Evolutionary conservation across 2,113 vertebrate species (phyloP).

Genomic region (Nansenia antarctica): DNA sequence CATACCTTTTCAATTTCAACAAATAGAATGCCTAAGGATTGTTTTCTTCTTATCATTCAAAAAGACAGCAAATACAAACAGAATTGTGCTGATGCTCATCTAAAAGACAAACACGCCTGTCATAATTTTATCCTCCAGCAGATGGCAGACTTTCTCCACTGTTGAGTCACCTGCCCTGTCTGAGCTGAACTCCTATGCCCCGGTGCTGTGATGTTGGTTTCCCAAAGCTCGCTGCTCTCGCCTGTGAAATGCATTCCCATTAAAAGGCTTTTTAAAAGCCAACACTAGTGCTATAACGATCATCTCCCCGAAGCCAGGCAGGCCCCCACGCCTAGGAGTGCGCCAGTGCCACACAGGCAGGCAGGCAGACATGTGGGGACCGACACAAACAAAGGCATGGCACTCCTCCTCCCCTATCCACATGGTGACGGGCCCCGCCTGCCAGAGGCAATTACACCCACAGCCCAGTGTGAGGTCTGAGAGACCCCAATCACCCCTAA

Average conservation of each 20-base stretch:
- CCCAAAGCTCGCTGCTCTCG: constrained; percentile 66
- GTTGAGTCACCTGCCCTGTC: constrained; percentile 30
- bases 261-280: constrained; percentile 78
- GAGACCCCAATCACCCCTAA: constrained; percentile 72
- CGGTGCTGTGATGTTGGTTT: constrained; percentile 63
- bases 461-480: constrained; percentile 76
- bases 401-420: constrained; percentile 62
- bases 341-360: constrained; percentile 72
- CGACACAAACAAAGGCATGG: constrained; percentile 74
- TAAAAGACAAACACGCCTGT: background rate
- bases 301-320: constrained; percentile 68
- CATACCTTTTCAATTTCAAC: too few relatives aligned
- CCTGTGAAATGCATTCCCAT: constrained; percentile 78
- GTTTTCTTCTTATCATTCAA: too few relatives aligned
- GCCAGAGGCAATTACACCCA: constrained; percentile 77
- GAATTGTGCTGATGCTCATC: background rate
- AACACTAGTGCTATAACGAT: constrained; percentile 78
- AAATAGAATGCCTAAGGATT: constrained; percentile 13
- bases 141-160: constrained; percentile 81
- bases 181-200: constrained; percentile 60
- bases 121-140: constrained; percentile 52
- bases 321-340: constrained; percentile 58
- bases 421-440: constrained; percentile 64
- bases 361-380: constrained; percentile 74
- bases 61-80: too few relatives aligned